phyloP scores from a whole-genome alignment of 2,797 vertebrate genomes.

The Orestias chungarensis region DNA sequence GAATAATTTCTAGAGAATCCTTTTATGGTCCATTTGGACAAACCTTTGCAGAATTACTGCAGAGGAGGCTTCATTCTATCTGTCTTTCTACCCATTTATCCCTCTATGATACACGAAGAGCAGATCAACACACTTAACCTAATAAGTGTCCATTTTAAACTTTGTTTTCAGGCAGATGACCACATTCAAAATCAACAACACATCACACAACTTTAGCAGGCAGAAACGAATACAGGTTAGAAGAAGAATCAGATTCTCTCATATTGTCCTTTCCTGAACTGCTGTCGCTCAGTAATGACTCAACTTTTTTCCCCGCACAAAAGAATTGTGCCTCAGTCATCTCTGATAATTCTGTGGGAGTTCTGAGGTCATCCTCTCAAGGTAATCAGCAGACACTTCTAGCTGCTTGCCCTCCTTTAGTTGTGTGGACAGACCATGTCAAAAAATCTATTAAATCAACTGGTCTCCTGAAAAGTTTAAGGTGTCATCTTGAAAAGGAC shows the following conservation, averaged over 20 bases:
- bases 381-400: slow-evolving; percentile 16
- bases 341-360: slow-evolving; percentile 14
- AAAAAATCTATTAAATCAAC: slow-evolving; percentile 10
- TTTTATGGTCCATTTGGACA: not conserved
- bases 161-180: not conserved
- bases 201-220: not conserved
- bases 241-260: not conserved
- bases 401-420: slow-evolving; percentile 1
- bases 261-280: not conserved
- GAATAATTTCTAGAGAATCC: not conserved
- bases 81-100: not conserved
- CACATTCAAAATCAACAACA: too few relatives aligned
- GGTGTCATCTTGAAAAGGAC: slow-evolving; percentile 1
- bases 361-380: slow-evolving; percentile 5
- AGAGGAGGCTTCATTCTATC: not conserved
- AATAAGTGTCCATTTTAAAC: not conserved
- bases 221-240: not conserved
- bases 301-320: not conserved
- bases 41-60: not conserved
- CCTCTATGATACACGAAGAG: not conserved
- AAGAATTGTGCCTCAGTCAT: not conserved
- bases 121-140: not conserved
- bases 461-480: not conserved
- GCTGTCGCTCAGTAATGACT: slow-evolving; percentile 3
- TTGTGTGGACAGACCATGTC: slow-evolving; percentile 2